Evolutionary conservation across 2,113 vertebrate genomes (phyloP), one percentile per base, ranked within the genome.

Genomic region (Seriola rivoliana): DNA sequence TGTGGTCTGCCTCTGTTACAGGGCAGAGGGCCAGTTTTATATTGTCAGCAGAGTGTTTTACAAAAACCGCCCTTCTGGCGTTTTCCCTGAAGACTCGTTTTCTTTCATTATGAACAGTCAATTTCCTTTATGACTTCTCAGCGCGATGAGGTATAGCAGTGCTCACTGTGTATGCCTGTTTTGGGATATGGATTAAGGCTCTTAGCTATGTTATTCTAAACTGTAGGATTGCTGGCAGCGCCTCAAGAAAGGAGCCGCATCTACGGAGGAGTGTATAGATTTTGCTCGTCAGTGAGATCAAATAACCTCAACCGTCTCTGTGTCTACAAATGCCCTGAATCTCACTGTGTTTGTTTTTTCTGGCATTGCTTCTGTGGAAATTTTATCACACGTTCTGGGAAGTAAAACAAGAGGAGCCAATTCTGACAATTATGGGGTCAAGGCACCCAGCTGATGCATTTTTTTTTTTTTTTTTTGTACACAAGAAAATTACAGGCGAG

Each of bases 301-400:
- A 38, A n/a, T 25, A 48, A 81, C 36, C 67, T 57, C 40, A 42
- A 23, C 42, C n/a, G 40, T 46, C 19, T 52, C 46, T 46, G 16
- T 48, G 17, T 46, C 46, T 3, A 11, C 55, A 25, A 42, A 52
- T 4, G 38, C 54, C 29, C 57, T 8, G 10, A 40, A 46, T 44
- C 11, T 48, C 38, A 19, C 58, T n/a, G 8, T 60, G 65, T 50
- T 55, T 74, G 36, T 65, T 60, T 75, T 75, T 62, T 40, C 12
- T n/a, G 8, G n/a, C 48, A 3, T 50, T 1, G 8, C 65, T 12
- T n/a, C 74, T 34, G 1, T 40, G 19, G 38, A 73, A 4, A 14
- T 86, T 76, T 71, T 46, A 55, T 73, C 54, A 25, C 55, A 36
- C 12, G 10, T 52, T 82, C 38, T 70, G 19, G 29, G 34, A 58